Percentiles rank a stretch among this genome's conserved stretches.
These are phyloP conservation scores for Knipowitschia caucasica DNA, from an alignment of 2,797 vertebrate genomes.

Conservation along the genomic window DNA sequence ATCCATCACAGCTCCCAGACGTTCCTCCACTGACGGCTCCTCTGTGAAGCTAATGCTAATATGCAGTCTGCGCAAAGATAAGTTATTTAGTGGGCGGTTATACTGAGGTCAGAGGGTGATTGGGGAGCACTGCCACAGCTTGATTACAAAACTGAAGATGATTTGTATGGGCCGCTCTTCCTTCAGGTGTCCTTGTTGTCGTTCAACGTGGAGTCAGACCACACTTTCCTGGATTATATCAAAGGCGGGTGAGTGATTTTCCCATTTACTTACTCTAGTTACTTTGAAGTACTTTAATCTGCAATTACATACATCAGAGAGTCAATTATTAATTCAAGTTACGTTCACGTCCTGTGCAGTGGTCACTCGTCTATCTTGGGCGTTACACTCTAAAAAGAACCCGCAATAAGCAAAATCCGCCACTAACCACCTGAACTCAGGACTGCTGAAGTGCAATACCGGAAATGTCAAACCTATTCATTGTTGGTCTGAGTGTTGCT, in stretches of 20 bases:
- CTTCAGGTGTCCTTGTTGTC: constrained; percentile 89
- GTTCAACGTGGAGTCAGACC: constrained; percentile 88
- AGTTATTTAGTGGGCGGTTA: constrained; percentile 46
- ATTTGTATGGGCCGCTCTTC: constrained; percentile 26
- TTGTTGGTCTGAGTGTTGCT: no score
- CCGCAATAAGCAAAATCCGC: no score
- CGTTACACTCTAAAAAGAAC: no score
- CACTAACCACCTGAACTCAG: no score
- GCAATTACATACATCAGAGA: no score
- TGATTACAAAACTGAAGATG: constrained; percentile 27
- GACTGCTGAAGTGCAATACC: no score
- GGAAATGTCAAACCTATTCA: no score
- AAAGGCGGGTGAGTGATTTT: constrained; percentile 88
- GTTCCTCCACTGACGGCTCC: constrained; percentile 17
- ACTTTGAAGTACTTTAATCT: no score
- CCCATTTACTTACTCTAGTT: not conserved
- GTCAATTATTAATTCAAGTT: no score
- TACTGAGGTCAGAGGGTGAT: constrained; percentile 48
- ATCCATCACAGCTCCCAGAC: constrained; percentile 54
- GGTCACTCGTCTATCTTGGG: no score
- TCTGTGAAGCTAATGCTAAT: constrained; percentile 53
- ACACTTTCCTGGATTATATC: constrained; percentile 96
- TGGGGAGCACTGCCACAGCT: constrained; percentile 25
- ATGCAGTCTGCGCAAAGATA: constrained; percentile 12
- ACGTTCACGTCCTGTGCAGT: no score